A percentile compares a stretch with the other conserved stretches of the same genome.
Evolutionary conservation across 23 tunicate genomes (phyloP).

Genomic region (Halocynthia aurantium): DNA sequence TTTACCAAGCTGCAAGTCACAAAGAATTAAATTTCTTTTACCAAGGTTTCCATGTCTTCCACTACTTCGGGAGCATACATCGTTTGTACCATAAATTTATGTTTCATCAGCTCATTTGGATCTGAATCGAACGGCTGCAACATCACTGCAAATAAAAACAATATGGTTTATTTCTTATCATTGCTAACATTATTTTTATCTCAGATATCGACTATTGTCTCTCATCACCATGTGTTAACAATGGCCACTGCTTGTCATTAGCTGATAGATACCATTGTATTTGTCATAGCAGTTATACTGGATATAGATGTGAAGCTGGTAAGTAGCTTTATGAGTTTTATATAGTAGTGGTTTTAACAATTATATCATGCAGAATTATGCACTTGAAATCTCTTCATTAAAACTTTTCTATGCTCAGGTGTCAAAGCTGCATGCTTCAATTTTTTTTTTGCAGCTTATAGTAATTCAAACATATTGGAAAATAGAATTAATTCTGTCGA

Average conservation of each 20-base stretch:
- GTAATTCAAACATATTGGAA: too few relatives aligned
- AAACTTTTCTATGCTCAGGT: too few relatives aligned
- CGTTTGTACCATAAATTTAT: constrained; percentile 94
- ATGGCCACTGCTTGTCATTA: constrained; percentile 10
- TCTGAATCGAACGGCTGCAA: constrained; percentile 87
- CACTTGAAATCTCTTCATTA: too few relatives aligned
- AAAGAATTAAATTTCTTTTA: not conserved
- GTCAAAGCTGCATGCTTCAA: not conserved
- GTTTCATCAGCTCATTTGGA: constrained; percentile 67
- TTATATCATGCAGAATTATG: too few relatives aligned
- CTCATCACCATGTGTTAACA: too few relatives aligned
- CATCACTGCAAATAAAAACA: constrained; percentile 59
- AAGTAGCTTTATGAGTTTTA: not conserved
- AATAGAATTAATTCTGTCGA: too few relatives aligned
- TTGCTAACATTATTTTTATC: too few relatives aligned
- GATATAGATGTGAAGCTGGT: constrained; percentile 58
- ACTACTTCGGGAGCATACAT: constrained; percentile 68
- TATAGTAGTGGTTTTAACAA: not conserved
- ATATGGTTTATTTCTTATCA: too few relatives aligned
- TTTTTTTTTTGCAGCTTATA: too few relatives aligned
- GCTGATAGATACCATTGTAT: constrained; percentile 33
- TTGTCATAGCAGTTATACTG: constrained; percentile 29
- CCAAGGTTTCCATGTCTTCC: constrained; percentile 83
- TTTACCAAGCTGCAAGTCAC: not conserved
- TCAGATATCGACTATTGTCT: too few relatives aligned